These are phyloP conservation scores for Gorsachius goisagi DNA, from an alignment of 2,113 vertebrate species.

Conservation along the genomic window DNA sequence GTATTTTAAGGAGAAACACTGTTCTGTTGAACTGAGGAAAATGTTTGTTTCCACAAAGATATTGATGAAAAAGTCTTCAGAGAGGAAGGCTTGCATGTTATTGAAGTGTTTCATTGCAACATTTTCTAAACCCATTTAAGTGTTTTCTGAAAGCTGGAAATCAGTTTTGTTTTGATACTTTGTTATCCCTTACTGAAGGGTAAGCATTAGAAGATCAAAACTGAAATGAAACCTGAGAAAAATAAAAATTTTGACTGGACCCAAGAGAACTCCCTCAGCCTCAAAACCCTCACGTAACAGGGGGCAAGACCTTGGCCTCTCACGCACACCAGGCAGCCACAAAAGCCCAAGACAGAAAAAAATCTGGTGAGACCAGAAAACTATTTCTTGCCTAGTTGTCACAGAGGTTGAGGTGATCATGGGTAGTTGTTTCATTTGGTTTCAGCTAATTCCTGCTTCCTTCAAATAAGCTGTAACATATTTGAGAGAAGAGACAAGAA, in stretches of 20 bases:
- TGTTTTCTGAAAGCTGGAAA: not conserved
- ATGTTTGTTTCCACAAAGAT: not conserved
- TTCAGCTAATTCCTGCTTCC: not conserved
- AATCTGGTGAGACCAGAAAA: not conserved
- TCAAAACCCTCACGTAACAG: not conserved
- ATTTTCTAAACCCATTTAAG: not conserved
- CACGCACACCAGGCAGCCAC: not conserved
- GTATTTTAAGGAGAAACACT: not conserved
- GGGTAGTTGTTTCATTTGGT: not conserved
- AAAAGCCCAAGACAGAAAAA: not conserved
- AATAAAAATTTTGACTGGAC: not conserved
- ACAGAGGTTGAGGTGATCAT: not conserved
- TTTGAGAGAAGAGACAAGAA: not conserved
- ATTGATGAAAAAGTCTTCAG: not conserved
- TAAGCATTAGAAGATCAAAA: conserved; percentile 1
- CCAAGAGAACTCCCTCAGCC: not conserved
- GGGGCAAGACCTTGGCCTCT: not conserved
- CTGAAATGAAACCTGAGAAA: not conserved
- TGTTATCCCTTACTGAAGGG: not conserved
- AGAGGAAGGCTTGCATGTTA: not conserved
- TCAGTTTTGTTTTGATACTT: not conserved
- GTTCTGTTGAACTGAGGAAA: not conserved
- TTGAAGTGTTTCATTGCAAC: not conserved
- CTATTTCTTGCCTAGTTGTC: not conserved
- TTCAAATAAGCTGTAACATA: not conserved